These are phyloP conservation scores for Drosophila nigritarsus DNA, from an alignment of 2,888 invertebrate species.

Conservation along the genomic window DNA sequence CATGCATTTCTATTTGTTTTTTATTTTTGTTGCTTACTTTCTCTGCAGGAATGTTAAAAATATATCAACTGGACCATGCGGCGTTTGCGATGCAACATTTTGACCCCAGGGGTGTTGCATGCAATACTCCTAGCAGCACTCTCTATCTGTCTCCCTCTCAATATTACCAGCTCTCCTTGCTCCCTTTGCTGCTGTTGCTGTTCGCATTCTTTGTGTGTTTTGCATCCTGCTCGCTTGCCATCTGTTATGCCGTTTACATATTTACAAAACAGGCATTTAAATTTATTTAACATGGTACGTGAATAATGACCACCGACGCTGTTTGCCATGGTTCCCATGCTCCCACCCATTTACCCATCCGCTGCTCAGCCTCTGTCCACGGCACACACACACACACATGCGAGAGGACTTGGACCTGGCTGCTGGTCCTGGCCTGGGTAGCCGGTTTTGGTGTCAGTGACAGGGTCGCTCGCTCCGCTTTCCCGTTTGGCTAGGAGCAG, in stretches of 20 bases:
- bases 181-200: background rate
- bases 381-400: conserved; percentile 1
- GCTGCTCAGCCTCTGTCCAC: background rate
- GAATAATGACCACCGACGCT: conserved; percentile 76
- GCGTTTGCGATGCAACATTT: conserved; percentile 20
- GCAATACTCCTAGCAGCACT: background rate
- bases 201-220: conserved; percentile 7
- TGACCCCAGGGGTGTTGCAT: conserved; percentile 24
- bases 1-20: background rate
- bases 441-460: conserved; percentile 67
- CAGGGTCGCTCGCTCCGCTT: conserved; percentile 51
- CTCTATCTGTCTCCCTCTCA: background rate
- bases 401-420: conserved; percentile 28
- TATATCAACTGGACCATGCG: conserved; percentile 28
- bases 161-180: background rate
- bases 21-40: background rate
- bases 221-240: conserved; percentile 41
- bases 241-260: conserved; percentile 77
- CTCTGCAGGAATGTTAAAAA: conserved; percentile 14
- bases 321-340: conserved; percentile 64
- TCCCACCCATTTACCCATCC: background rate
- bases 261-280: conserved; percentile 81
- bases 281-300: conserved; percentile 79
- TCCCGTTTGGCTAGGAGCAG: conserved; percentile 66
- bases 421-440: conserved; percentile 17